Evolutionary conservation across 2,113 vertebrate genomes (phyloP), one percentile per base, ranked within the genome.

Genomic region (Girardinichthys multiradiatus): DNA sequence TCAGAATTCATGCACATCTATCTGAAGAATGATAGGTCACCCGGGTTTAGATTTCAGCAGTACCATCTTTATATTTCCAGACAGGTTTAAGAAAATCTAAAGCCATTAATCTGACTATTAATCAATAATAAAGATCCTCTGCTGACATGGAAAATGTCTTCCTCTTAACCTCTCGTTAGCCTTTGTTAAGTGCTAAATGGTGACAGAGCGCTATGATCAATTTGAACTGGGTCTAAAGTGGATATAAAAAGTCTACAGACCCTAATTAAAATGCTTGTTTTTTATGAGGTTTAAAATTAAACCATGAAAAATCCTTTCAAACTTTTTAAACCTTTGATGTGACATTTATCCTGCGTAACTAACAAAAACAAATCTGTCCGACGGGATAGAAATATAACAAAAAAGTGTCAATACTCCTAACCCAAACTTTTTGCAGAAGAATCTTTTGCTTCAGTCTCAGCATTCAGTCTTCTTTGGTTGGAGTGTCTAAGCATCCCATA

Each of bases 81-180:
- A 70, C 45, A 45, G 35, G 42, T 26, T 64, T 81, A 48, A 45
- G 62, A 71, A 70, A 70, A 69, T 64, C 57, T 54, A 59, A 51
- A 70, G 21, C 35, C 64, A 61, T 77, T 79, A 37, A 70, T 82
- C 64, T 84, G 76, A 85, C 74, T 77, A 67, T 81, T 81, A 87
- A 87, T 91, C 83, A 84, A 85, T 88, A 80, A 69, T 81, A 79
- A 77, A 79, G 70, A 84, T 83, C 45, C 76, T 84, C 82, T 70
- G 67, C 33, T 67, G 82, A 81, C 67, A 29, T 72, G 72, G 42
- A 59, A 79, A 81, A 90, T 77, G 35, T 81, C 79, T 74, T 76
- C 79, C 72, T 74, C 66, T 90, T 90, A 84, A 89, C 87, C 90
- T 85, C 81, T 86, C 48, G 64, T 90, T 89, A 89, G 82, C 81